A percentile compares a stretch with the other conserved stretches of the same genome.
phyloP scores from a whole-genome alignment of 2,888 invertebrate genomes.

The Pyrgus malvae region DNA sequence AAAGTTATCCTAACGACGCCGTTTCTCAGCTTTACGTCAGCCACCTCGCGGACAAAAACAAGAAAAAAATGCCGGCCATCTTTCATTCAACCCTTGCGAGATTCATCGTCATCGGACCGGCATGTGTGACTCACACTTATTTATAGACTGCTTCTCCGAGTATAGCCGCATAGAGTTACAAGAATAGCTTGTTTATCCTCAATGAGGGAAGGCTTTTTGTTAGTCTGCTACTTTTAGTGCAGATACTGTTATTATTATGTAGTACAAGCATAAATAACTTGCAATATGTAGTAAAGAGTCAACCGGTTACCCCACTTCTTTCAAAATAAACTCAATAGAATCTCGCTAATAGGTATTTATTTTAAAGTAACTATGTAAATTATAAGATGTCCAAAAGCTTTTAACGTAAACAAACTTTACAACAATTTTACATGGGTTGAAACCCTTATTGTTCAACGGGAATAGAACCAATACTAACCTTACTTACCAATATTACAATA shows the following conservation, averaged over 20 bases:
- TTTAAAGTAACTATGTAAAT: too few relatives aligned
- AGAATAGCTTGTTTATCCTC: slow-evolving; percentile 16
- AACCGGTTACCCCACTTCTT: slow-evolving; percentile 16
- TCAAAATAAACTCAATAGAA: too few relatives aligned
- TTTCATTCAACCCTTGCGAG: slow-evolving; percentile 58
- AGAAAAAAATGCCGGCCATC: slow-evolving; percentile 40
- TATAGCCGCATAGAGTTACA: slow-evolving; percentile 34
- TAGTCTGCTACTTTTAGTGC: slow-evolving; percentile 13
- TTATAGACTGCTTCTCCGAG: slow-evolving; percentile 38
- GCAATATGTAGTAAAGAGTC: not conserved
- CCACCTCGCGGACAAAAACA: slow-evolving; percentile 36
- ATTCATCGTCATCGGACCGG: slow-evolving; percentile 47
- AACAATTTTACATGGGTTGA: too few relatives aligned
- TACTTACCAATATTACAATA: too few relatives aligned
- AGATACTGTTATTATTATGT: slow-evolving; percentile 23
- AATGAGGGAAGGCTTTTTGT: slow-evolving; percentile 13
- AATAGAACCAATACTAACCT: too few relatives aligned
- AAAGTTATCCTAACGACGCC: slow-evolving; percentile 21
- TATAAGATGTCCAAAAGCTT: too few relatives aligned
- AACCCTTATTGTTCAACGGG: too few relatives aligned
- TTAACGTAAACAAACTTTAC: too few relatives aligned
- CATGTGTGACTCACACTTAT: slow-evolving; percentile 54
- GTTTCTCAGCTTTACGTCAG: slow-evolving; percentile 21
- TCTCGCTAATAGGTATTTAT: too few relatives aligned
- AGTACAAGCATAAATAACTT: slow-evolving; percentile 20